phyloP scores from a whole-genome alignment of 2,888 invertebrate genomes.

The Thysanoteuthis rhombus region DNA sequence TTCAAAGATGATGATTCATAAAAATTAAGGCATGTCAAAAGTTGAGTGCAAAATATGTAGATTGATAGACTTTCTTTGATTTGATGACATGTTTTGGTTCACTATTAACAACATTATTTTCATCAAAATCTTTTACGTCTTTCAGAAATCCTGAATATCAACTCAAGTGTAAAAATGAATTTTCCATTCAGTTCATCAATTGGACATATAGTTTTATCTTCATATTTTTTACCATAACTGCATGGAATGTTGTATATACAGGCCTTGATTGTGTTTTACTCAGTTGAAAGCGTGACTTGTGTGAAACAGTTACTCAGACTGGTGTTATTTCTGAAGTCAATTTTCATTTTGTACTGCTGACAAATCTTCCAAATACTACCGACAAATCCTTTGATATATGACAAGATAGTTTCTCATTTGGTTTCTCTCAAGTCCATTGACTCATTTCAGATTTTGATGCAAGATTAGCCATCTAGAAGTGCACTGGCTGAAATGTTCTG shows the following conservation, averaged over 20 bases:
- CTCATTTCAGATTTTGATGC: not conserved
- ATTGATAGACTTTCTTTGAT: too few relatives aligned
- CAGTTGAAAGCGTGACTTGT: not conserved
- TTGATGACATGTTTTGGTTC: too few relatives aligned
- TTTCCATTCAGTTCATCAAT: too few relatives aligned
- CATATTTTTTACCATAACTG: too few relatives aligned
- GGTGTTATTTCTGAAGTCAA: not conserved
- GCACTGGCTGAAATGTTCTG: not conserved
- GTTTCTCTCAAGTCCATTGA: not conserved
- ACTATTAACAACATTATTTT: too few relatives aligned
- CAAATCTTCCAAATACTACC: not conserved
- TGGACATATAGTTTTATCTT: too few relatives aligned
- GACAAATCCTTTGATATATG: not conserved
- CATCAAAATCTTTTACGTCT: too few relatives aligned
- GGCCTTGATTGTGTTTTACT: not conserved
- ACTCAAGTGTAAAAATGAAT: too few relatives aligned
- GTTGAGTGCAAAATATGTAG: not conserved
- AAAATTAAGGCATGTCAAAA: not conserved
- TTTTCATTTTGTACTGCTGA: not conserved
- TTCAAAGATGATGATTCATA: not conserved
- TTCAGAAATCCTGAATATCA: too few relatives aligned
- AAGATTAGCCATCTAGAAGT: not conserved
- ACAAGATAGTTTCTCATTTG: too few relatives aligned
- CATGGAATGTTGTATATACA: not conserved
- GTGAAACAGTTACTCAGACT: not conserved